Percentiles rank a stretch among this genome's conserved stretches.
Conservation (phyloP, 2,113 vertebrate genomes). For the Carassius gibelio region DNA sequence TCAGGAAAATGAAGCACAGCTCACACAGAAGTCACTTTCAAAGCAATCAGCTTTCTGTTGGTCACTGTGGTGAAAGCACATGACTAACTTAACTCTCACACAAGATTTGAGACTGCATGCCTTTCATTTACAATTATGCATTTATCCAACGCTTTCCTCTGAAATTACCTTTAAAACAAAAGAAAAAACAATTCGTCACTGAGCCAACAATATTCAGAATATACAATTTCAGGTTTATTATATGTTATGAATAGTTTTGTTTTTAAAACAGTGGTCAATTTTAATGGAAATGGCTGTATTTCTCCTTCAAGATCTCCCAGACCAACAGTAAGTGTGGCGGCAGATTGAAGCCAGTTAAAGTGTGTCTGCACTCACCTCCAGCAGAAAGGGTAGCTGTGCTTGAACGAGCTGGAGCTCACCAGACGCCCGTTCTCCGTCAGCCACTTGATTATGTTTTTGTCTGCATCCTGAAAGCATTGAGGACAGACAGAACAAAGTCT, state of each 20-base stretch:
- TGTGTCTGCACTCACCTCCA: conserved; percentile 84
- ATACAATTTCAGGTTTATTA: background rate
- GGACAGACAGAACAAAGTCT: background rate
- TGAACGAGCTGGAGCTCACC: conserved; percentile 78
- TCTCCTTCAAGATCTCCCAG: too few relatives aligned
- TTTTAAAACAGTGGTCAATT: background rate
- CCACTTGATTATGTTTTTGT: conserved; percentile 89
- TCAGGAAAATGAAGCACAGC: too few relatives aligned
- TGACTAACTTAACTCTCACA: too few relatives aligned
- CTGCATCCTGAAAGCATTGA: conserved; percentile 84
- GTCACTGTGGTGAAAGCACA: too few relatives aligned
- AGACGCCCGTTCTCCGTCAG: conserved; percentile 90
- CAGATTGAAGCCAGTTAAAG: too few relatives aligned
- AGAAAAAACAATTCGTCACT: background rate
- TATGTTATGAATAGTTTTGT: too few relatives aligned
- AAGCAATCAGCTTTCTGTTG: too few relatives aligned
- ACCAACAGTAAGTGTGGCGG: background rate
- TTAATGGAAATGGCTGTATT: background rate
- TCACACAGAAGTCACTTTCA: too few relatives aligned
- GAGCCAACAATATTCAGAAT: background rate
- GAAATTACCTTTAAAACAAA: background rate
- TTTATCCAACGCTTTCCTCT: background rate
- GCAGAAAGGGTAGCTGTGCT: conserved; percentile 97
- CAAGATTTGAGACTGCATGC: too few relatives aligned
- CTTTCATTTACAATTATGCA: background rate